Percentiles rank a stretch among this genome's conserved stretches.
Conservation (phyloP, 2,888 invertebrate species). For the Oxystoma pomonae region DNA sequence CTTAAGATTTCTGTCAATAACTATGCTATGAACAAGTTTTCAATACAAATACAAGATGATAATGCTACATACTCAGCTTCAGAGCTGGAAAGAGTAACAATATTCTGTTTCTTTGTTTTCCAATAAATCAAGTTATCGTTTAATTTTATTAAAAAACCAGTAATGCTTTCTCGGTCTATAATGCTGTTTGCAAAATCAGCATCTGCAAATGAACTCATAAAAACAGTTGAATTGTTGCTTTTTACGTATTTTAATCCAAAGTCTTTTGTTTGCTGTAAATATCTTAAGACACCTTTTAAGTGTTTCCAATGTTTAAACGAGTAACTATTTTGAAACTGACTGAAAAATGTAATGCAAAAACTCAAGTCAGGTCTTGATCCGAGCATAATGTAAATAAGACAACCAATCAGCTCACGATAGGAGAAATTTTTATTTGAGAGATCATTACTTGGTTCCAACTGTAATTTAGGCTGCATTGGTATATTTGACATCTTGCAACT, state of each 20-base stretch:
- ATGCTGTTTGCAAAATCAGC: slow-evolving; percentile 26
- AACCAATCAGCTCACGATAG: too few species aligned
- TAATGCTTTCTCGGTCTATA: slow-evolving; percentile 25
- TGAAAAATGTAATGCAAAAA: background rate
- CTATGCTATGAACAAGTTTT: slow-evolving; percentile 24
- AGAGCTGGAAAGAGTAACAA: slow-evolving; percentile 22
- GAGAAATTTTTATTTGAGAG: too few species aligned
- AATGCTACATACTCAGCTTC: slow-evolving; percentile 27
- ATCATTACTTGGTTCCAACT: too few species aligned
- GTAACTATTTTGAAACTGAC: background rate
- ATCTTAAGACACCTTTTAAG: slow-evolving; percentile 1
- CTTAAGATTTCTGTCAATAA: slow-evolving; percentile 19
- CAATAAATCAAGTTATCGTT: slow-evolving; percentile 24
- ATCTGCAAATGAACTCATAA: slow-evolving; percentile 28
- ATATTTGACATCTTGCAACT: too few species aligned
- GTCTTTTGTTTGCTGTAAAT: slow-evolving; percentile 18
- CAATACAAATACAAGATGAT: slow-evolving; percentile 23
- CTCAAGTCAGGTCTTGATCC: background rate
- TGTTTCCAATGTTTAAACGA: background rate
- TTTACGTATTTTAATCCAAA: slow-evolving; percentile 21
- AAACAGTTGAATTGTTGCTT: too few species aligned
- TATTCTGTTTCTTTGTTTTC: slow-evolving; percentile 25
- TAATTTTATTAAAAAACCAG: slow-evolving; percentile 25
- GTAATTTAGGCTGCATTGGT: too few species aligned
- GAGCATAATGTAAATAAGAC: too few species aligned